A percentile compares a stretch with the other conserved stretches of the same genome.
phyloP scores from a whole-genome alignment of 92 coral and sea anemone genomes.

The Hydrozoanthus gracilis region DNA sequence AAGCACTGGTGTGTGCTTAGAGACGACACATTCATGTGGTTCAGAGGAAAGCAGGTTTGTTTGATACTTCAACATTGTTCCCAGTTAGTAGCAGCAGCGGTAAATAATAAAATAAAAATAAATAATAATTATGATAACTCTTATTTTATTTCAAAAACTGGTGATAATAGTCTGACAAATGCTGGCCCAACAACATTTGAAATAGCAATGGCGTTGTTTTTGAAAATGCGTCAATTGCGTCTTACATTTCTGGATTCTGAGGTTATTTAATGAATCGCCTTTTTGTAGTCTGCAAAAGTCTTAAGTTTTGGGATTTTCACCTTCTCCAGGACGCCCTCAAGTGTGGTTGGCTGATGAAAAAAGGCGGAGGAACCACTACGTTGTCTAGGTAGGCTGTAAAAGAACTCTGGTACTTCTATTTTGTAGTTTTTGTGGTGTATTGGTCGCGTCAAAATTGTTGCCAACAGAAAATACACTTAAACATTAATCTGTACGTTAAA shows the following conservation, averaged over 20 bases:
- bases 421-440: background rate
- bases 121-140: background rate
- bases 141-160: too few species aligned
- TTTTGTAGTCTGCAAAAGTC: too few species aligned
- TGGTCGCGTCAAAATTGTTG: background rate
- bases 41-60: slow-evolving; percentile 89
- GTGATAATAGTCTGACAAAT: too few species aligned
- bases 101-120: background rate
- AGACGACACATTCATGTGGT: slow-evolving; percentile 99
- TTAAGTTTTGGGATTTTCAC: background rate
- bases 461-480: background rate
- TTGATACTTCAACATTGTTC: background rate
- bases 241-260: too few species aligned
- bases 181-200: too few species aligned
- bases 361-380: slow-evolving; percentile 98
- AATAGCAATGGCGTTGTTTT: too few species aligned
- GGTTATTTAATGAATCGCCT: too few species aligned
- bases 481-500: too few species aligned
- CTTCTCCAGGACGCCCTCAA: slow-evolving; percentile 88
- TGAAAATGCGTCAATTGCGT: too few species aligned
- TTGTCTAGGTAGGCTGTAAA: slow-evolving; percentile 73
- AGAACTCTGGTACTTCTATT: background rate
- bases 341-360: slow-evolving; percentile 96
- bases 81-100: background rate
- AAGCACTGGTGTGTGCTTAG: slow-evolving; percentile 97